Evolutionary conservation across 1,140 invertebrate species (phyloP), one percentile per base, ranked within the genome.

Genomic region (Harlomillsia oculata): DNA sequence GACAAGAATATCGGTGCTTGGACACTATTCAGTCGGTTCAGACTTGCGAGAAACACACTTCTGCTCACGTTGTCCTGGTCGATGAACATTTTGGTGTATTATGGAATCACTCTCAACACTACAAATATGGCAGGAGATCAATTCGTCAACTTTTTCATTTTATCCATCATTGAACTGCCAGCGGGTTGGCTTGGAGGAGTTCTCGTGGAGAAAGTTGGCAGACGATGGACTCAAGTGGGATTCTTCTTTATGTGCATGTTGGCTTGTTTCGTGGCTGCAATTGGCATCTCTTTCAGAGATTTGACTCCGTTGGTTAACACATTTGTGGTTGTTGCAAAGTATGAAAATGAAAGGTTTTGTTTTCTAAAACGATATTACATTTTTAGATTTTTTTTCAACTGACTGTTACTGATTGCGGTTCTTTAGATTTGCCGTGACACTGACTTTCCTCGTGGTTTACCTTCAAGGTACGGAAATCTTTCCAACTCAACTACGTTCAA

Each of bases 81-180:
- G 51, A 75, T 76, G 46, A 76, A 77, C 49, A 72, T 72, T 32
- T 65, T 80, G 56, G 75, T 77, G 39, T 82, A 82, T 68, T 77
- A 78, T 53, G 75, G 76, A 14, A 69, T 82, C 40, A 69, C 78
- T 11, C 70, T 83, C 37, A 81, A 79, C 63, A 75, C 79, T 6
- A 77, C 75, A 57, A 79, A 80, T 57, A 68, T 81, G 64, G 72
- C 74, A 34, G 81, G 80, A 39, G 82, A 82, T 70, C 80, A 81
- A 18, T 84, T 82, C 66, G 64, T 83, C 46, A 83, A 83, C 69
- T 82, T 82, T 69, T 74, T 80, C 49, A 74, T 78, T 61, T 77
- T 82, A 65, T 74, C 76, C 37, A 54, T 80, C 5, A 75, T 77
- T 16, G 82, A 84, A 67, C 67, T 82, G 9, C 80, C 80, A 2